These are phyloP conservation scores for Trichopoda pennipes DNA, from an alignment of 2,888 invertebrate species.

Conservation along the genomic window DNA sequence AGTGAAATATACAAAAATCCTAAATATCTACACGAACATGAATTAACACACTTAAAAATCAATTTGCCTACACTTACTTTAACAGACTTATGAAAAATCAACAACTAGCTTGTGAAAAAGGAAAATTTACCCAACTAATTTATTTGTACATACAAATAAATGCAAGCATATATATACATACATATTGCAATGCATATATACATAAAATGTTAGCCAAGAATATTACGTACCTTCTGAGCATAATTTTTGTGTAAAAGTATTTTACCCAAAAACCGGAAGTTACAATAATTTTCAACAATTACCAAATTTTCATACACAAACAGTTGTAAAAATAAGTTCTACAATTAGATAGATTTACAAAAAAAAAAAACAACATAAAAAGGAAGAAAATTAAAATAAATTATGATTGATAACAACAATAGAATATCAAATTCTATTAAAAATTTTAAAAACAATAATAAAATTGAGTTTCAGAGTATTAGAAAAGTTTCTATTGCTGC, in stretches of 20 bases:
- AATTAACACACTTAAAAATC: slow-evolving; percentile 51
- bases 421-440: slow-evolving; percentile 19
- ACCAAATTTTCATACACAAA: slow-evolving; percentile 38
- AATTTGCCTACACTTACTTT: slow-evolving; percentile 54
- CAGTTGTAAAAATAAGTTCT: slow-evolving; percentile 4
- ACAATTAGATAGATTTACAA: slow-evolving; percentile 1
- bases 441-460: not conserved
- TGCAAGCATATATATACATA: not conserved
- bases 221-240: slow-evolving; percentile 47
- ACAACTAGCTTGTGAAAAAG: slow-evolving; percentile 34
- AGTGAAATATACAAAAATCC: slow-evolving; percentile 5
- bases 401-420: slow-evolving; percentile 47
- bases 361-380: not conserved
- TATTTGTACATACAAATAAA: not conserved
- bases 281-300: slow-evolving; percentile 54
- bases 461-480: not conserved
- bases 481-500: slow-evolving; percentile 7
- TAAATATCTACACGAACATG: slow-evolving; percentile 13
- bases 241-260: slow-evolving; percentile 42
- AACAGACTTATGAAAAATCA: slow-evolving; percentile 48
- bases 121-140: not conserved
- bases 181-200: not conserved
- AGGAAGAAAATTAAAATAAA: slow-evolving; percentile 33
- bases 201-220: slow-evolving; percentile 36
- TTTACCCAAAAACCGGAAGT: slow-evolving; percentile 46